Evolutionary conservation across 1,140 invertebrate genomes (phyloP).

Genomic region (Rhagoletis zephyria): DNA sequence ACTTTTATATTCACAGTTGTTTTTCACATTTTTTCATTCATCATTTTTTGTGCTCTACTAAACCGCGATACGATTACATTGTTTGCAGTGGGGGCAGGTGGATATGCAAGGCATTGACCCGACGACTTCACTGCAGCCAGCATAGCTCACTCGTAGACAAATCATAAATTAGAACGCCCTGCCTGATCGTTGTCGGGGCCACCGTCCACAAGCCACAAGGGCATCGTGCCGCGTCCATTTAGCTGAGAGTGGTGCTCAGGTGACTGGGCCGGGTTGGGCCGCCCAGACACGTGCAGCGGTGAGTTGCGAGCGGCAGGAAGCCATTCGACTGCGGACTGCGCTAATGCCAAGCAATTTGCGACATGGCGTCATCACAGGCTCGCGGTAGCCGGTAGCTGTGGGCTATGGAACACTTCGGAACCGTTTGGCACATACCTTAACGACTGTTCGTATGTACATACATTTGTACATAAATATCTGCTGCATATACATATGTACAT

Average conservation of each 20-base stretch:
- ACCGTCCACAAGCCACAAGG: neutral
- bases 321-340: neutral
- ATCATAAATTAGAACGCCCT: neutral
- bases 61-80: neutral
- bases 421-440: neutral
- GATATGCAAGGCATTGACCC: constrained; percentile 5
- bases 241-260: neutral
- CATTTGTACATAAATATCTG: neutral
- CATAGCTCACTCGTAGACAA: neutral
- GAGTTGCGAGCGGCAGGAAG: neutral
- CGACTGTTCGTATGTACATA: neutral
- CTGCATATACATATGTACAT: neutral
- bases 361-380: neutral
- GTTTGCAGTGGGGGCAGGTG: neutral
- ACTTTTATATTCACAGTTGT: constrained; percentile 1
- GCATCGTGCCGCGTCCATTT: neutral
- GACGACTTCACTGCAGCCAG: neutral
- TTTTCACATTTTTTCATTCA: constrained; percentile 22
- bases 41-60: constrained; percentile 19
- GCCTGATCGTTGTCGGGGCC: neutral
- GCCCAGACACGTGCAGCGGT: neutral
- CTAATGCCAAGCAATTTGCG: neutral
- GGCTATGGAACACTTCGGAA: neutral
- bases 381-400: neutral
- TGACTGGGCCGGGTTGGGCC: neutral